Conservation (phyloP, 2,113 vertebrate genomes). For the Patagioenas fasciata region DNA sequence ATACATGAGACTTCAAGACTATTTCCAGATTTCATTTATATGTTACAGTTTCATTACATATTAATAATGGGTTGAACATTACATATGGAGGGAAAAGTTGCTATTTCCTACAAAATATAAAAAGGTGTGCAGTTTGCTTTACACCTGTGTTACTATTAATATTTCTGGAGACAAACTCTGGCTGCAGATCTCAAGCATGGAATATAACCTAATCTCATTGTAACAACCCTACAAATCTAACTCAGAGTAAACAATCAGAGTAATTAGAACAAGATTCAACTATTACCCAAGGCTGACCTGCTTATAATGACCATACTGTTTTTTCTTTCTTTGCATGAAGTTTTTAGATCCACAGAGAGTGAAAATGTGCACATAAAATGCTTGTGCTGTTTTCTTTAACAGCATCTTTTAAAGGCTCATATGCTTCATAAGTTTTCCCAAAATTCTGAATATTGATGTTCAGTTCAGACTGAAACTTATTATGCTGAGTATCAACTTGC, state of each 20-base stretch:
- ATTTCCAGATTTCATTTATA: conserved; percentile 46
- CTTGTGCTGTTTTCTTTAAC: neutral
- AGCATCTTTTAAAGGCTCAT: neutral
- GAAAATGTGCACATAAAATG: neutral
- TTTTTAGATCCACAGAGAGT: neutral
- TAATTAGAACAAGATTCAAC: neutral
- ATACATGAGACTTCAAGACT: conserved; percentile 21
- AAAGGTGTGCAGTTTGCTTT: neutral
- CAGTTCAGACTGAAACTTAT: neutral
- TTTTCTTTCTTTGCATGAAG: neutral
- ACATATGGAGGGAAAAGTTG: neutral
- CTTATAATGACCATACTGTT: neutral
- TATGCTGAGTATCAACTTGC: neutral
- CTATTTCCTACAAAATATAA: neutral
- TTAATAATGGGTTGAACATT: neutral
- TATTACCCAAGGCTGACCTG: neutral
- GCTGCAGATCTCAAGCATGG: neutral
- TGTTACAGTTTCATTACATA: neutral
- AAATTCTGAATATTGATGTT: conserved; percentile 1
- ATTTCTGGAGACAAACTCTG: neutral
- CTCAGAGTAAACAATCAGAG: neutral
- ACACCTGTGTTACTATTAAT: neutral
- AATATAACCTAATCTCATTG: neutral
- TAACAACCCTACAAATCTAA: neutral
- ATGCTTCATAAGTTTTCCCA: neutral